Evolutionary conservation across 1,140 invertebrate genomes (phyloP), one percentile per base, ranked within the genome.

Genomic region (Trichonephila inaurata): DNA sequence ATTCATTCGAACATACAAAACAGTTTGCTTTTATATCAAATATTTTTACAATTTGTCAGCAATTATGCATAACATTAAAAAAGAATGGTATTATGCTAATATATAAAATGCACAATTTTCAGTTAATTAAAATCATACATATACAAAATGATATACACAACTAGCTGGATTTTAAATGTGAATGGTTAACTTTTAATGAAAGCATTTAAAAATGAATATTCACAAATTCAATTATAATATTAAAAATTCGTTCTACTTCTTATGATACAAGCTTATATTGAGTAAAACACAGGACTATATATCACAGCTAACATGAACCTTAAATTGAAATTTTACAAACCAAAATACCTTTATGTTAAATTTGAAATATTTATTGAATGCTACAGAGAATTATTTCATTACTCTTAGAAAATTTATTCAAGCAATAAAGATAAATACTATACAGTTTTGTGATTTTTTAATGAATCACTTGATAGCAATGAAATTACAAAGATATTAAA

Each of bases 361-460:
- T 16, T 58, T 85, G 44, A 58, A 58, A 85, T 44, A 18, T 10
- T n/a, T 51, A 85, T 77, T 28, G 18, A 14, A 77, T 7, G 72
- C 72, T 77, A 40, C 14, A 77, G 33, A 33, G 14, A 24, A 77
- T 0, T 16, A 33, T 28, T 33, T 77, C 33, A 77, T 33, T 77
- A 40, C 58, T 91, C 60, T 82, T 1, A 62, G 24, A 91, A 81
- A 91, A 82, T 91, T 91, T 61, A 82, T 92, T 92, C 69, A 92
- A 66, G 90, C 90, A 91, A 85, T 61, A 92, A 92, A 66, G 61
- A 92, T 92, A 92, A 85, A 92, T 85, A 85, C 77, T 92, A 85
- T 85, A 92, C 82, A 85, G n/a, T 60, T 72, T 12, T 85, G 90
- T 51, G 60, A 61, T 81, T 92, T 51, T 44, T 44, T n/a, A 33